Evolutionary conservation across 2,888 invertebrate species (phyloP).

Genomic region (Mellilla xanthometata): DNA sequence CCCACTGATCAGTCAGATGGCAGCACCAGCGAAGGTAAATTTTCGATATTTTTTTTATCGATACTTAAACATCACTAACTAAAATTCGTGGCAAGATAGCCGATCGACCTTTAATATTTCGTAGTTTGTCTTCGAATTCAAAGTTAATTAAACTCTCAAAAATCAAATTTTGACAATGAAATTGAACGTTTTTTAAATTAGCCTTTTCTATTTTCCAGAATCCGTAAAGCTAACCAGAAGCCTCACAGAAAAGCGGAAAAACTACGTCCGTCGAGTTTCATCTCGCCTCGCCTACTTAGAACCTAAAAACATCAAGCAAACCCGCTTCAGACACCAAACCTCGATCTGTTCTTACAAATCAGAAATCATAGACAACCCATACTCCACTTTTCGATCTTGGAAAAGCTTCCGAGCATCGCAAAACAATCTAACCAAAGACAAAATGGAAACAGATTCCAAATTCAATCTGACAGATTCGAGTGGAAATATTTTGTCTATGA

Average conservation of each 20-base stretch:
- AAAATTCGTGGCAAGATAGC: too few species aligned
- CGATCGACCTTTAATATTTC: too few species aligned
- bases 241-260: constrained; percentile 85
- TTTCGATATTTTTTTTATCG: background rate
- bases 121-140: too few species aligned
- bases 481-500: constrained; percentile 57
- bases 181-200: too few species aligned
- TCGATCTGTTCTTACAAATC: constrained; percentile 68
- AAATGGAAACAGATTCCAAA: constrained; percentile 61
- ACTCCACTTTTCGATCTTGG: constrained; percentile 73
- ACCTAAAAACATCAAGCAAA: constrained; percentile 49
- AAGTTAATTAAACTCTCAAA: too few species aligned
- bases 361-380: constrained; percentile 60
- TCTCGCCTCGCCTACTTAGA: constrained; percentile 77
- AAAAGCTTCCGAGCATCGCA: constrained; percentile 72
- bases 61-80: too few species aligned
- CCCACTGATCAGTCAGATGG: constrained; percentile 65
- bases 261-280: constrained; percentile 85
- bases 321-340: constrained; percentile 62
- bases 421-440: constrained; percentile 49
- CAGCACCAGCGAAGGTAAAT: constrained; percentile 63
- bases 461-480: constrained; percentile 59
- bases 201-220: constrained; percentile 51
- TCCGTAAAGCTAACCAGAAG: constrained; percentile 78
- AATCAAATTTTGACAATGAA: too few species aligned